A percentile compares a stretch with the other conserved stretches of the same genome.
These are phyloP conservation scores for Galaxias olidus DNA, from an alignment of 2,797 vertebrate genomes.

Conservation along the genomic window DNA sequence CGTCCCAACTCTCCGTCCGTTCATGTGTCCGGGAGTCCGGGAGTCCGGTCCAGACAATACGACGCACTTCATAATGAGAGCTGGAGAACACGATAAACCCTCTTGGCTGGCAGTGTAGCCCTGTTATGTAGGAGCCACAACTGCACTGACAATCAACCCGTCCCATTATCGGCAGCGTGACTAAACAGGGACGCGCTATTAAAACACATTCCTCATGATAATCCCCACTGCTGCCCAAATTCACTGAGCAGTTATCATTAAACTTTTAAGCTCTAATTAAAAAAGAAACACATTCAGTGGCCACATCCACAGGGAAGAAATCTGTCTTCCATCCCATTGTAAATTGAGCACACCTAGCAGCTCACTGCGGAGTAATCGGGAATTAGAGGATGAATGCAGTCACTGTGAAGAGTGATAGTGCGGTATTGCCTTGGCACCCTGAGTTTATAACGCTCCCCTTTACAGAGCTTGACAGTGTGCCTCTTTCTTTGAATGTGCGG, in stretches of 20 bases:
- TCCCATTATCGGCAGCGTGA: slow-evolving; percentile 26
- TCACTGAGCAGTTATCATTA: slow-evolving; percentile 58
- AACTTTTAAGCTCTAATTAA: slow-evolving; percentile 75
- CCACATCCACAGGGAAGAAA: slow-evolving; percentile 53
- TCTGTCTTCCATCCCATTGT: slow-evolving; percentile 70
- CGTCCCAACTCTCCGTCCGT: slow-evolving; percentile 23
- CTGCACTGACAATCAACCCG: slow-evolving; percentile 8
- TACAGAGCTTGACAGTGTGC: slow-evolving; percentile 44
- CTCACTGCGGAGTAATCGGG: slow-evolving; percentile 72
- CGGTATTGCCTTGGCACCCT: slow-evolving; percentile 38
- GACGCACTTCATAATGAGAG: no score
- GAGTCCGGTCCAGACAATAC: slow-evolving; percentile 2
- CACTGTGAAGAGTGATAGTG: slow-evolving; percentile 67
- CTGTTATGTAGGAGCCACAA: slow-evolving; percentile 39
- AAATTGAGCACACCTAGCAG: slow-evolving; percentile 73
- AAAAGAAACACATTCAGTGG: slow-evolving; percentile 57
- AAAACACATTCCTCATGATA: slow-evolving; percentile 69
- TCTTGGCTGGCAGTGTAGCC: not conserved
- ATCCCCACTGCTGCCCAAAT: slow-evolving; percentile 59
- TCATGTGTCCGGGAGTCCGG: slow-evolving; percentile 35
- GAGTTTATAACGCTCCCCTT: slow-evolving; percentile 57
- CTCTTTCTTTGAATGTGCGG: slow-evolving; percentile 57
- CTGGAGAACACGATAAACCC: not conserved
- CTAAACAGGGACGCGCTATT: slow-evolving; percentile 62
- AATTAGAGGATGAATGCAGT: slow-evolving; percentile 73